These are phyloP conservation scores for Jacana jacana DNA, from an alignment of 2,113 vertebrate species.

Conservation along the genomic window DNA sequence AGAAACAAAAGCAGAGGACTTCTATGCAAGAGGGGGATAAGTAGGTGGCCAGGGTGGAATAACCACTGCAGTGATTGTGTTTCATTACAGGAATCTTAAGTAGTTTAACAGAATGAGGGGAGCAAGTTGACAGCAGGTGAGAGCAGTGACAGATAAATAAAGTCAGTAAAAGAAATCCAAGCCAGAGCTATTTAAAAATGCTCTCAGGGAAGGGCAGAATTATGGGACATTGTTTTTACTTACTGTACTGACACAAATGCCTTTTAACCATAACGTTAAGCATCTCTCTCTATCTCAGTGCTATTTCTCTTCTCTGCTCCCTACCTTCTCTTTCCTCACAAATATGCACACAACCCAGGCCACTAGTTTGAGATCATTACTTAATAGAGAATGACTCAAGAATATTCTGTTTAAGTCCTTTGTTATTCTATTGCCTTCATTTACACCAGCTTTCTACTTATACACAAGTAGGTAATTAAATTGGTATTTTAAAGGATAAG, in stretches of 20 bases:
- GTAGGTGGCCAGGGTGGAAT: not conserved
- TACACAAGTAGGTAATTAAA: not conserved
- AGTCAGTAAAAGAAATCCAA: not conserved
- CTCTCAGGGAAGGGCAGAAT: not conserved
- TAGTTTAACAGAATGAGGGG: not conserved
- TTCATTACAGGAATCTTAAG: not conserved
- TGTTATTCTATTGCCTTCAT: not conserved
- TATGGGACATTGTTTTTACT: not conserved
- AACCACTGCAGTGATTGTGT: not conserved
- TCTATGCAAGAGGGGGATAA: not conserved
- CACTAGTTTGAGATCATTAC: not conserved
- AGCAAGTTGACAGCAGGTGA: not conserved
- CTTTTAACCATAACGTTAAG: not conserved
- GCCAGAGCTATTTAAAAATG: not conserved
- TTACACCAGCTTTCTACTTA: not conserved
- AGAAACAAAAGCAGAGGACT: not conserved
- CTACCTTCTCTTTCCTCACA: not conserved
- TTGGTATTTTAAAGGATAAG: not conserved
- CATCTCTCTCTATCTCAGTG: not conserved
- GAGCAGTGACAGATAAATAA: not conserved
- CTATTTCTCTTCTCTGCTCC: not conserved
- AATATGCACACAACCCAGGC: not conserved
- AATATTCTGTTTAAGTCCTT: not conserved
- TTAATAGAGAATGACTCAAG: not conserved
- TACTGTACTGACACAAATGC: not conserved